Evolutionary conservation across 2,113 vertebrate species (phyloP), one percentile per base, ranked within the genome.

Genomic region (Haemorhous mexicanus): DNA sequence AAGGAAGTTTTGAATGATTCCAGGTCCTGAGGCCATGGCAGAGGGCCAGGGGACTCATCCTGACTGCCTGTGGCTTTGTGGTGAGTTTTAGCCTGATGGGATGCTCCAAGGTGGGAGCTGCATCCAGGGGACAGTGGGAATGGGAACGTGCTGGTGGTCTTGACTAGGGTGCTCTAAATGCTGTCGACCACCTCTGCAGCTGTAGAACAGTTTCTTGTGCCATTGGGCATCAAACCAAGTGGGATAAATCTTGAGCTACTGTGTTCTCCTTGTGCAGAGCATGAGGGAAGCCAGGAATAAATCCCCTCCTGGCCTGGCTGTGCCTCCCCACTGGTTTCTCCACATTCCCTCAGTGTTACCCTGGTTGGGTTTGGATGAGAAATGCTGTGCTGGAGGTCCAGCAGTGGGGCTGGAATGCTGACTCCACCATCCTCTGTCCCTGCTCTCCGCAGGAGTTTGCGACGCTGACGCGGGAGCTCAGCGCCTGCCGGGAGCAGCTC

Each of bases 401-500:
- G 63, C 37, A 14, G 17, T 3, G 24, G 28, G 64, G 6, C 61
- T 3, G 2, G 43, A 28, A 3, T 1, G 3, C 46, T 44, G 68
- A n/a, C 64, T 53, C 61, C 1, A 0, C 49, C 35, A 4, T 15
- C 10, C 6, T 0, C 4, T 14, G 43, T 46, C 79, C 58, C 37
- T 3, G 61, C 4, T 79, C 61, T 75, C 96, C 83, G 30, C 97
- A 99, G 99, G 99, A 99, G 98, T 99, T 99, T 97, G 98, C 99
- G n/a, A 98, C 99, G 28, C 97, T 99, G 96, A 99, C 99, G 4
- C 99, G 99, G 97, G 99, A 99, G 98, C 98, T 99, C 93, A 99
- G 98, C 88, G 97, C 98, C 55, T 99, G 99, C 96, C 98, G 99
- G 92, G 99, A 99, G 97, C 99, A 99, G 97, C 99, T 99, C 95